Percentiles rank a stretch among this genome's conserved stretches.
Conservation (phyloP, 1,140 invertebrate species). For the Bombus cullumanus region DNA sequence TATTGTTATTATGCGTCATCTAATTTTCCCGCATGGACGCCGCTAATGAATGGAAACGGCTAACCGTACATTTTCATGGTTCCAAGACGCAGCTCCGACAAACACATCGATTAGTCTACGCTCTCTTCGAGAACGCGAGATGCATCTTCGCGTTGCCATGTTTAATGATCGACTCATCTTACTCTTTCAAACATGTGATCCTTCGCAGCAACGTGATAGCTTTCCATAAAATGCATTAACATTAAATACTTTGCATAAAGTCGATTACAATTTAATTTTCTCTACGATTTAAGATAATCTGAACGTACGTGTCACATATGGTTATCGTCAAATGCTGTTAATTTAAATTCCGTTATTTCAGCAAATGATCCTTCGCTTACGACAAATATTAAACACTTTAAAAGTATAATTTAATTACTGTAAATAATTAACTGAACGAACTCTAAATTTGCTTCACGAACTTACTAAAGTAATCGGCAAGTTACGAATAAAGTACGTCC, state of each 20-base stretch:
- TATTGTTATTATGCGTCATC: slow-evolving; percentile 57
- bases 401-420: too few species aligned
- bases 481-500: not conserved
- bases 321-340: not conserved
- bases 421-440: too few species aligned
- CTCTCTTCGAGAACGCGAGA: not conserved
- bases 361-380: too few species aligned
- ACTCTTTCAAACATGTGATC: not conserved
- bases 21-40: slow-evolving; percentile 19
- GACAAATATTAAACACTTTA: too few species aligned
- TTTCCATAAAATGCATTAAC: not conserved
- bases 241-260: not conserved
- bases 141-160: too few species aligned
- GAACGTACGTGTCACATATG: not conserved
- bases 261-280: not conserved
- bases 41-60: slow-evolving; percentile 36
- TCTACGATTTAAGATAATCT: not conserved
- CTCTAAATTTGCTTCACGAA: too few species aligned
- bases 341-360: not conserved
- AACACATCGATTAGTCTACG: slow-evolving; percentile 3
- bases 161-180: not conserved
- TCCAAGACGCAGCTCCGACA: not conserved
- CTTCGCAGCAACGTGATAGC: not conserved
- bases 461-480: too few species aligned
- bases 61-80: slow-evolving; percentile 15